A percentile compares a stretch with the other conserved stretches of the same genome.
Conservation (phyloP, 2,113 vertebrate genomes). For the Crypturellus undulatus region DNA sequence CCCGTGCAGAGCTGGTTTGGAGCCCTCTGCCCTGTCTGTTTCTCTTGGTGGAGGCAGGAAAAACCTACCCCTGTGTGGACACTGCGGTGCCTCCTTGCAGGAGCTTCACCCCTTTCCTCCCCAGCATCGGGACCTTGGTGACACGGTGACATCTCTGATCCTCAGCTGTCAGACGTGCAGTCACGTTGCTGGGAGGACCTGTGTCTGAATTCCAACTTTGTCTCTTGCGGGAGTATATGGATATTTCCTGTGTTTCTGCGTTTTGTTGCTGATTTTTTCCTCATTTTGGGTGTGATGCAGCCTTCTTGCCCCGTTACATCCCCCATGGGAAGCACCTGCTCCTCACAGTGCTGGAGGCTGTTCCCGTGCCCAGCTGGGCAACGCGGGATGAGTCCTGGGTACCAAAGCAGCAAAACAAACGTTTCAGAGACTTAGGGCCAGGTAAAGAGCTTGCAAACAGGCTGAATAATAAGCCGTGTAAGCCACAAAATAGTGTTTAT, state of each 20-base stretch:
- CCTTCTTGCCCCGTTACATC: too few relatives aligned
- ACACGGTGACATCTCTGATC: too few relatives aligned
- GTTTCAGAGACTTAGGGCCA: neutral
- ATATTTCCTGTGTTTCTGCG: neutral
- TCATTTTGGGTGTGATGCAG: neutral
- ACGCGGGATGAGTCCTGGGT: neutral
- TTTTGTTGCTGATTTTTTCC: too few relatives aligned
- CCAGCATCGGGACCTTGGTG: too few relatives aligned
- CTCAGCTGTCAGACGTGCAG: neutral
- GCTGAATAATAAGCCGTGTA: neutral
- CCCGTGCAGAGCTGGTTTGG: neutral
- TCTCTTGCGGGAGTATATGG: neutral
- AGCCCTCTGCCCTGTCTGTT: neutral
- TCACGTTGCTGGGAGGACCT: neutral
- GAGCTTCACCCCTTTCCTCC: neutral
- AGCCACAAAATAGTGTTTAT: neutral
- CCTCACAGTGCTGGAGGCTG: neutral
- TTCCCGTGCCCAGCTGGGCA: neutral
- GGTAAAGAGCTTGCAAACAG: fast-evolving
- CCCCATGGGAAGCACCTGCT: neutral
- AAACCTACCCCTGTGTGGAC: neutral
- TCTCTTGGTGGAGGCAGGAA: neutral
- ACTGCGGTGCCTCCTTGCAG: too few relatives aligned
- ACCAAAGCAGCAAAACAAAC: neutral
- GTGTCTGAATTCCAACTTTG: neutral